Base-by-base conservation (phyloP, 1,140 invertebrate genomes). In the Idris sp. region DNA sequence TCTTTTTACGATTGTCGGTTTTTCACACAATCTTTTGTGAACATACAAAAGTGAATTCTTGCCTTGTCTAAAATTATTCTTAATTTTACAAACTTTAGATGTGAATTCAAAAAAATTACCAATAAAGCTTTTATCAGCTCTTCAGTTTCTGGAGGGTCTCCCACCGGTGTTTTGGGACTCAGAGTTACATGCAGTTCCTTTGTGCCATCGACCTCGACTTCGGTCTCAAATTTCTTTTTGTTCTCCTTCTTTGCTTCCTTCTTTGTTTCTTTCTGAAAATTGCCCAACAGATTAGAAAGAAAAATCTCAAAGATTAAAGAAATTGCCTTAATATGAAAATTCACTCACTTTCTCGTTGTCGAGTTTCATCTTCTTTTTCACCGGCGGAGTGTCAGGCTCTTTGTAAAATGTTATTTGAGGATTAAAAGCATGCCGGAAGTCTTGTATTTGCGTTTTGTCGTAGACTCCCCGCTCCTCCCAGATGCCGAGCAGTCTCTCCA, bases 401-500 rank as follows among this genome's bases (percentile, higher is more conserved):
- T 88, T 78, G 11, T 79, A 54, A 6, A 43, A 40, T 6, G 81
- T 71, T 0, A 56, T 59, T 15, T 68, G 61, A 13, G 58, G 44
- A 86, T 88, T 79, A 46, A 92, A 90, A 62, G 91, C 89, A 54
- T 88, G 83, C 82, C 91, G 92, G 79, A 93, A 95, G 40, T 95
- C 93, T 38, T 90, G 86, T 74, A 97, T 95, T 79, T 92, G 90
- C 51, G 91, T 86, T 67, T 91, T 89, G 77, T 95, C 94, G 84
- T 97, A 98, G 10, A 98, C 95, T 19, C 92, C 93, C 82, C 97
- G 89, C 74, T 98, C 97, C 73, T 95, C 91, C 97, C 97, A 98
- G 72, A 99, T 97, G 62, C 91, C 90, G 6, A 98, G 83, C 51
- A 98, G 91, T 79, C 96, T 91, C 22, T 92, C 91, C 8, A 98